A percentile compares a stretch with the other conserved stretches of the same genome.
phyloP scores from a whole-genome alignment of 2,888 invertebrate species.

The Acheta domesticus region DNA sequence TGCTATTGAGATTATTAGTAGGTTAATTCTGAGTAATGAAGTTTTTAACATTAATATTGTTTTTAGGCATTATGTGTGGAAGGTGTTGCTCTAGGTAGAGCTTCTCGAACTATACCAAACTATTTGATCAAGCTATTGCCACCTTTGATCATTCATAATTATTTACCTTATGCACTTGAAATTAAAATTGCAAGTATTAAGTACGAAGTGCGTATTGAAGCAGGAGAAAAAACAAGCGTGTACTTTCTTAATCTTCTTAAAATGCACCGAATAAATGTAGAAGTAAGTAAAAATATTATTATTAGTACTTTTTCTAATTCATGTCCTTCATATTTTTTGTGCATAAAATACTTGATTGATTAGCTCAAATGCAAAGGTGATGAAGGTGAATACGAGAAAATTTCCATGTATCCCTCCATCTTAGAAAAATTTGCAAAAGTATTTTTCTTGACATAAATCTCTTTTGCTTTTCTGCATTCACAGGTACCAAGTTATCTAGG shows the following conservation, averaged over 20 bases:
- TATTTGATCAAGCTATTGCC: constrained; percentile 69
- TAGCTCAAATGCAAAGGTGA: background rate
- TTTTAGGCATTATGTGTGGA: constrained; percentile 36
- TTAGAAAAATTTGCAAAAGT: too few species aligned
- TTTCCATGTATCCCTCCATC: background rate
- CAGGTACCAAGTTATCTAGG: constrained; percentile 62
- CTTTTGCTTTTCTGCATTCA: constrained; percentile 29
- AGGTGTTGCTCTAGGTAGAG: constrained; percentile 43
- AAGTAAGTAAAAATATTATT: constrained; percentile 41
- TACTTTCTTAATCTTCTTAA: constrained; percentile 63
- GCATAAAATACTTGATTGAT: too few species aligned
- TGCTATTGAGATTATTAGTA: background rate
- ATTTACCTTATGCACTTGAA: constrained; percentile 69
- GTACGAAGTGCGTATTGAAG: constrained; percentile 59
- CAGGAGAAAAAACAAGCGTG: constrained; percentile 67
- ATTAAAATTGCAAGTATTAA: constrained; percentile 53
- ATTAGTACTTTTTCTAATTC: too few species aligned
- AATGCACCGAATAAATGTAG: constrained; percentile 52
- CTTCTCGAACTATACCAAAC: constrained; percentile 62
- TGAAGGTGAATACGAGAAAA: background rate
- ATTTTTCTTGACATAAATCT: too few species aligned
- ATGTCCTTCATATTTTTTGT: too few species aligned
- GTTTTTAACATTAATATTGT: background rate
- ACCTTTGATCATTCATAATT: constrained; percentile 71
- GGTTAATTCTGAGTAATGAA: background rate